Percentiles rank a stretch among this genome's conserved stretches.
These are phyloP conservation scores for Parazoanthus swiftii DNA, from an alignment of 92 coral and sea anemone species.

Conservation along the genomic window DNA sequence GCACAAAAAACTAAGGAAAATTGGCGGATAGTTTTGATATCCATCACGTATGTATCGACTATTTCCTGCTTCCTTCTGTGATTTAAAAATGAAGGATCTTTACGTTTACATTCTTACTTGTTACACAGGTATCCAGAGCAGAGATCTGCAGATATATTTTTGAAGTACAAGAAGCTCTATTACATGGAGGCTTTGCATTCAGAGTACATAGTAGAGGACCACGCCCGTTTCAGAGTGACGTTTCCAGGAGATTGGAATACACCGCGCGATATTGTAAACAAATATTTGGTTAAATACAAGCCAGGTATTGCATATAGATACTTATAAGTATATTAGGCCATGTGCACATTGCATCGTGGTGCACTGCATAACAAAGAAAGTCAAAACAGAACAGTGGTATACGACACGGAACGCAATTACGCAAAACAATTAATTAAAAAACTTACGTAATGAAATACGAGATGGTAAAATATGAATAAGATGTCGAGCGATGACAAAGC, in stretches of 20 bases:
- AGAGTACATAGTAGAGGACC: conserved; percentile 55
- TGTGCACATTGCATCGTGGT: not conserved
- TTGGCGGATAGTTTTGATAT: too few species aligned
- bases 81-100: too few species aligned
- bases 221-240: conserved; percentile 57
- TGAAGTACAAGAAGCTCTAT: conserved; percentile 55
- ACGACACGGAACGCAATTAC: too few species aligned
- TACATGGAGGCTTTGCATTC: conserved; percentile 75
- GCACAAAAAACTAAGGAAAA: too few species aligned
- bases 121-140: conserved; percentile 53
- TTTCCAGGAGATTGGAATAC: conserved; percentile 52
- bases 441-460: too few species aligned
- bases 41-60: too few species aligned
- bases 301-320: conserved; percentile 48
- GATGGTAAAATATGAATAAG: too few species aligned
- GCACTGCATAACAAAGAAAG: not conserved
- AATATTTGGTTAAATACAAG: conserved; percentile 45
- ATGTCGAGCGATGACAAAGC: too few species aligned
- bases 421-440: too few species aligned
- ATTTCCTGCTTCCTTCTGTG: too few species aligned
- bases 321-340: too few species aligned
- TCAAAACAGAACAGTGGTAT: too few species aligned
- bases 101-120: not conserved
- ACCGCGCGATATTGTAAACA: conserved; percentile 31
- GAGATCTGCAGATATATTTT: conserved; percentile 55